Evolutionary conservation across 2,797 vertebrate genomes (phyloP).

Genomic region (Myoxocephalus aenaeus): DNA sequence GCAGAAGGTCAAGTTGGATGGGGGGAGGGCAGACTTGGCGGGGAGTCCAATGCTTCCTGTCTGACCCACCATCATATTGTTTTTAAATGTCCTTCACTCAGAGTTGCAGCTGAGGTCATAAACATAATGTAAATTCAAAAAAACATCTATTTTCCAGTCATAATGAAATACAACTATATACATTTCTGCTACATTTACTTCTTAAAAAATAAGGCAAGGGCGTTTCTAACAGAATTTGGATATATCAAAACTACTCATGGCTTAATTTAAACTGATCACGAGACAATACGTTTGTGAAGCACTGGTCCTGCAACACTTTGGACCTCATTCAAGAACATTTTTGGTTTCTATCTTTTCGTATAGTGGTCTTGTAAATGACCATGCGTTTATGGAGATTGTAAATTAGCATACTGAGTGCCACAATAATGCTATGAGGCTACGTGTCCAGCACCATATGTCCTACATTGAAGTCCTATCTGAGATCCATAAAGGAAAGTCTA

Average conservation of each 20-base stretch:
- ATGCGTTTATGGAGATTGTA: neutral
- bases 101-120: neutral
- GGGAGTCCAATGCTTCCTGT: conserved; percentile 28
- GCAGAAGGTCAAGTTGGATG: conserved; percentile 60
- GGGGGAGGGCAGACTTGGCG: conserved; percentile 43
- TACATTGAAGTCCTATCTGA: neutral
- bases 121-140: neutral
- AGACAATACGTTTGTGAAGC: neutral
- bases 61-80: conserved; percentile 32
- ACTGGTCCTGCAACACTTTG: neutral
- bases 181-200: no score
- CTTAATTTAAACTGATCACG: neutral
- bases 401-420: neutral
- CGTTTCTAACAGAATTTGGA: neutral
- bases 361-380: neutral
- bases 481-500: neutral
- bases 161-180: no score
- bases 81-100: conserved; percentile 33
- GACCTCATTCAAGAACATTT: neutral
- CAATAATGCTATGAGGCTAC: neutral
- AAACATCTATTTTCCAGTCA: no score
- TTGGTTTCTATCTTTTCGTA: neutral
- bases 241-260: no score
- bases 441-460: neutral
- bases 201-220: neutral